Base-by-base conservation (phyloP, 2,888 invertebrate species). In the Trissolcus brochymenae region DNA sequence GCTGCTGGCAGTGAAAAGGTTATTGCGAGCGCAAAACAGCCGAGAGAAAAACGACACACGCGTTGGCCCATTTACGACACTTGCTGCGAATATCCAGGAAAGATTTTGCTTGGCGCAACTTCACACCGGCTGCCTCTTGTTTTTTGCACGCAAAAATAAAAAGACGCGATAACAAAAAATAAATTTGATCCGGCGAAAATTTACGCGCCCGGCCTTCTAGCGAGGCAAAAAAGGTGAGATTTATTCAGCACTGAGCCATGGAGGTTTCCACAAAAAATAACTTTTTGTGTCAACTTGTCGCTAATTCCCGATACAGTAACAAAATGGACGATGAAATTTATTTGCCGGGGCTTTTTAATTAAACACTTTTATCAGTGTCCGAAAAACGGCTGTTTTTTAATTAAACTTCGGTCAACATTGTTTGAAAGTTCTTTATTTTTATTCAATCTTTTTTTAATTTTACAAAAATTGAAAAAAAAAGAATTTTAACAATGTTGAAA, bases 1-100 rank as follows among this genome's bases (percentile, higher is more conserved):
- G 77, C 77, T 77, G 77, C 72, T 77, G 46, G 68, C 68, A 77
- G 77, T 68, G 77, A 77, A 77, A 77, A 77, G 77, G 72, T 78
- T 78, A 78, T 74, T 78, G 78, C 73, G 56, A 70, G 57, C 68
- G 70, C 65, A 65, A 62, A 75, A 68, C 75, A 64, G 60, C 64
- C 19, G 19, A 51, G 19, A 43, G 66, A 77, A 72, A 72, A 75
- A 57, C 56, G 68, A 60, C 67, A 72, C 59, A 59, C 73, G 51
- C 19, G 70, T 65, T 73, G 65, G 61, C 65, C 77, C 77, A 78
- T 78, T 78, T 78, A 73, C 73, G 60, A 73, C 68, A 73, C 77
- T 72, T 67, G 77, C 77, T 67, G 59, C 77, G 65, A 73, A 77
- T 68, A 68, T 73, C 68, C 56, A 64, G 73, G 60, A 65, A 70